These are phyloP conservation scores for Drosophila acutilabella DNA, from an alignment of 2,888 invertebrate species.

Conservation along the genomic window DNA sequence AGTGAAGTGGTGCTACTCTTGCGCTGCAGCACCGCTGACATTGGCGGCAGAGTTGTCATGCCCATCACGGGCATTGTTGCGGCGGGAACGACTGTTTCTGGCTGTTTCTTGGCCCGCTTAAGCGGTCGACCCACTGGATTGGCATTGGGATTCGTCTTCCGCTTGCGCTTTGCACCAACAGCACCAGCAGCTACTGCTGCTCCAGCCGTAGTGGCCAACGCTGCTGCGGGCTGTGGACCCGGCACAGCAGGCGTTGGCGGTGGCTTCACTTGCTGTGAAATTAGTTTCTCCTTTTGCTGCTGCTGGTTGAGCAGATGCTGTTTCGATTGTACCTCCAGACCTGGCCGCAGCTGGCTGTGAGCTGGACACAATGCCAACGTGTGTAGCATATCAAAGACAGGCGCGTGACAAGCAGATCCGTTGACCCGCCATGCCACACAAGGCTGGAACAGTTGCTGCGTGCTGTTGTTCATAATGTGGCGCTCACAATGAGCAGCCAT, in stretches of 20 bases:
- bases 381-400: conserved; percentile 91
- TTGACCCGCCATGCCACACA: conserved; percentile 93
- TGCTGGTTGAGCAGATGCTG: conserved; percentile 14
- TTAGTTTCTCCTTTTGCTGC: conserved; percentile 17
- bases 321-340: conserved; percentile 79
- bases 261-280: conserved; percentile 19
- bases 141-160: conserved; percentile 66
- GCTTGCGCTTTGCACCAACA: conserved; percentile 61
- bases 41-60: conserved; percentile 49
- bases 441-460: conserved; percentile 92
- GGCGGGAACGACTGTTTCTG: conserved; percentile 24
- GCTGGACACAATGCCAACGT: conserved; percentile 94
- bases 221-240: conserved; percentile 10
- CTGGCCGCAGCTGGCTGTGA: conserved; percentile 93
- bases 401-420: conserved; percentile 91
- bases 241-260: conserved; percentile 28
- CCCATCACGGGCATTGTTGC: conserved; percentile 24
- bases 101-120: conserved; percentile 86
- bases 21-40: conserved; percentile 76
- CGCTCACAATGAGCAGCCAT: conserved; percentile 91
- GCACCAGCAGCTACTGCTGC: neutral
- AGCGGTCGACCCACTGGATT: conserved; percentile 85
- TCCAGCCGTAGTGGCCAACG: neutral
- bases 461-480: conserved; percentile 94
- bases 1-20: conserved; percentile 84